Conservation (phyloP, 2,888 invertebrate species). For the Phengaris alcon region DNA sequence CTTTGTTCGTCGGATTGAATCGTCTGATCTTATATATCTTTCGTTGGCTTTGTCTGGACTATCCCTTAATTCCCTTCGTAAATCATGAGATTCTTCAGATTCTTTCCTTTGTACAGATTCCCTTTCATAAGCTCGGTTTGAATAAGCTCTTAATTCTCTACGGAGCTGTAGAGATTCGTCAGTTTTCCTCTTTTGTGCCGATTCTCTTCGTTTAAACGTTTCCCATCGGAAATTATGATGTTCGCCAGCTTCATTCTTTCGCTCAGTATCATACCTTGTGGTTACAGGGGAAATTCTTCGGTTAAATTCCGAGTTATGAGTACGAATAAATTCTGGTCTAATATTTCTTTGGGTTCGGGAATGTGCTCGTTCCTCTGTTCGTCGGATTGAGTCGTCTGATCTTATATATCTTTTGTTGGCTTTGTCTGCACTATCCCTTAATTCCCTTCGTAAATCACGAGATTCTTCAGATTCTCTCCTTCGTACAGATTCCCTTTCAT, state of each 20-base stretch:
- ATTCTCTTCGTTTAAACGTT: background rate
- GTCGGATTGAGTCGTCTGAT: background rate
- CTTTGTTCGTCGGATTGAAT: background rate
- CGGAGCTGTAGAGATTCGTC: background rate
- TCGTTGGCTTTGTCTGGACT: background rate
- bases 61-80: background rate
- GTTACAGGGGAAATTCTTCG: background rate
- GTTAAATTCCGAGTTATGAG: background rate
- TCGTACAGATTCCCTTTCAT: conserved; percentile 2
- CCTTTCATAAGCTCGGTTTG: background rate
- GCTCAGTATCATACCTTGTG: background rate
- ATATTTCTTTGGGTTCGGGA: background rate
- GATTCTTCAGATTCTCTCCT: background rate
- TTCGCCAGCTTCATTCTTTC: background rate
- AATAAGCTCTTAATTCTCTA: background rate
- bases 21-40: background rate
- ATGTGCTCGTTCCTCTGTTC: background rate
- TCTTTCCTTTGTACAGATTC: background rate
- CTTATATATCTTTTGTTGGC: background rate
- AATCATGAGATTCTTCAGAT: background rate
- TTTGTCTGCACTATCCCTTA: background rate
- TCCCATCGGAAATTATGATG: background rate
- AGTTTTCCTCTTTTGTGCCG: background rate
- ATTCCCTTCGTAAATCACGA: background rate
- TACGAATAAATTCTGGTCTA: background rate